Conservation (phyloP, 2,113 vertebrate species). For the Oncorhynchus nerka region DNA sequence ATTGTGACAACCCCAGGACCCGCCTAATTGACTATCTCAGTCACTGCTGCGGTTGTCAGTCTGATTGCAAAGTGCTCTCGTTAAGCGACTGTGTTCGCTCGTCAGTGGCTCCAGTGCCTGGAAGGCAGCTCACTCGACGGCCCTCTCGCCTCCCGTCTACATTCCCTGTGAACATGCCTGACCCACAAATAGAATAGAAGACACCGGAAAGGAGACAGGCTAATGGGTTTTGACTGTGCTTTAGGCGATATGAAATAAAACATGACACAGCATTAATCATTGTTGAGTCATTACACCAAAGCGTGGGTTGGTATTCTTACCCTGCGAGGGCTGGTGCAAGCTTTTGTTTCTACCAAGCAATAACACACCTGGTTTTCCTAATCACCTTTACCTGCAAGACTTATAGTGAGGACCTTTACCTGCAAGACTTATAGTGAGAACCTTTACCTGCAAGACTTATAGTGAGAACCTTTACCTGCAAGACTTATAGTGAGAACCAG, state of each 20-base stretch:
- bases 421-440: no score
- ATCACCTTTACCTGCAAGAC: no score
- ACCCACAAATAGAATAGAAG: not conserved
- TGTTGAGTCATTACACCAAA: not conserved
- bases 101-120: not conserved
- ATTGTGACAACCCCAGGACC: conserved; percentile 24
- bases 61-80: conserved; percentile 3
- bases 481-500: no score
- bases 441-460: no score
- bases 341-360: not conserved
- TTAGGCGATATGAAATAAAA: not conserved
- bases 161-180: not conserved
- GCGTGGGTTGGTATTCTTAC: not conserved
- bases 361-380: not conserved
- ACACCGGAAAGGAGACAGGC: not conserved
- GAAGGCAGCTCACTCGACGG: not conserved
- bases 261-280: conserved; percentile 9
- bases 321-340: not conserved
- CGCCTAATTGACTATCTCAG: conserved; percentile 20
- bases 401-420: no score
- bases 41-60: not conserved
- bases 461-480: no score
- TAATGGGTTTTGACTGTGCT: conserved; percentile 9
- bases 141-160: not conserved
- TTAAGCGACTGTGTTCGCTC: not conserved